Conservation (phyloP, 2,888 invertebrate species). For the Chirona hameri region DNA sequence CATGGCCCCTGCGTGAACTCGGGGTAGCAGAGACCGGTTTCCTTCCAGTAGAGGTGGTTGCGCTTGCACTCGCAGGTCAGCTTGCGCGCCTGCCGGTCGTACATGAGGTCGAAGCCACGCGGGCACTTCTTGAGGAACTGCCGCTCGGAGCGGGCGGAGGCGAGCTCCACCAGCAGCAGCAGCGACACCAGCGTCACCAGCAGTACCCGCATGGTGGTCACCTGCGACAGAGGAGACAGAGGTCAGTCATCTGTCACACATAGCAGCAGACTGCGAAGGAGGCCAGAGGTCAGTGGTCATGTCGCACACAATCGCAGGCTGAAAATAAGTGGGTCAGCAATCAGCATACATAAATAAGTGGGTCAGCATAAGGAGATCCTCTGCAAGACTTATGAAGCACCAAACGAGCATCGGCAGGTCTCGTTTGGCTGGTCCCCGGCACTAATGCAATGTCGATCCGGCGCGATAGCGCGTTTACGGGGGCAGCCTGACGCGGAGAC, state of each 20-base stretch:
- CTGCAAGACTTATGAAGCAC: no score
- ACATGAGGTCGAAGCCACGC: conserved; percentile 9
- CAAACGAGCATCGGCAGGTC: no score
- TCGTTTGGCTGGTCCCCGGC: no score
- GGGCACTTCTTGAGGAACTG: conserved; percentile 34
- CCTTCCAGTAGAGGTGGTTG: conserved; percentile 42
- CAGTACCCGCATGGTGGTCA: not conserved
- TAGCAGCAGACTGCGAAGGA: not conserved
- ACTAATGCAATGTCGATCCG: no score
- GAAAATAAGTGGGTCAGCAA: no score
- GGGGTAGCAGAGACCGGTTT: conserved; percentile 41
- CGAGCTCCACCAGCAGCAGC: conserved; percentile 11
- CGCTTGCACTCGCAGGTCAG: conserved; percentile 28
- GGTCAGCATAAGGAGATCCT: no score
- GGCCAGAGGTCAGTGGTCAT: not conserved
- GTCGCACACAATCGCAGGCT: no score
- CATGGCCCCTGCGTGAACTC: conserved; percentile 38
- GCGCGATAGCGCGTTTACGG: no score
- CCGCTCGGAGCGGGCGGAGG: conserved; percentile 34
- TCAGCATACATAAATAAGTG: no score
- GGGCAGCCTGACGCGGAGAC: no score
- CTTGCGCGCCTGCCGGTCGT: conserved; percentile 27
- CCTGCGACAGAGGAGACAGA: no score
- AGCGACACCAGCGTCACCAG: not conserved
- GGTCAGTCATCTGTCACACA: no score